phyloP scores from a whole-genome alignment of 2,797 vertebrate species.

The Pseudocheirus occidentalis region DNA sequence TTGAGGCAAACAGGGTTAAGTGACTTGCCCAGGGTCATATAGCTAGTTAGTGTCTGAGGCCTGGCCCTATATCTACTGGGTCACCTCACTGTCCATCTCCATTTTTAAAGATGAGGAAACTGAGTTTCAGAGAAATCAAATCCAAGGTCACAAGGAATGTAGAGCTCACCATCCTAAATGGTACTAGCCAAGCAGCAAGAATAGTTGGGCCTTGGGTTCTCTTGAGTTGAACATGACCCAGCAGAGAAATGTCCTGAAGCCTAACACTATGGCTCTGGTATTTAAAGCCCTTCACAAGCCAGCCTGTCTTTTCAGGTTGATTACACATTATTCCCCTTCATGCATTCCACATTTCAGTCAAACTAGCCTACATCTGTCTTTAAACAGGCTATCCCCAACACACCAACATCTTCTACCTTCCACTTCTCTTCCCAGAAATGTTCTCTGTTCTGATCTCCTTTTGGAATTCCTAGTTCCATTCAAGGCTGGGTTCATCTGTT shows the following conservation, averaged over 20 bases:
- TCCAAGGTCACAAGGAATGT: neutral
- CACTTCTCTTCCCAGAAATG: neutral
- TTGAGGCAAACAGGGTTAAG: neutral
- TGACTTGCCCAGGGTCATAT: neutral
- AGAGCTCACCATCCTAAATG: neutral
- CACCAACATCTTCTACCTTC: neutral
- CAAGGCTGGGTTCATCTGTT: neutral
- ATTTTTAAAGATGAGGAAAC: constrained; percentile 38
- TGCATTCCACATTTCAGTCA: neutral
- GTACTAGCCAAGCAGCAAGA: neutral
- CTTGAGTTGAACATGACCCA: neutral
- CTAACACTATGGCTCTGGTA: neutral
- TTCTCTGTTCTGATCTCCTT: neutral
- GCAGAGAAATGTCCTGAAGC: neutral
- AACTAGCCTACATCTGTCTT: neutral
- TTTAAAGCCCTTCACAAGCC: neutral
- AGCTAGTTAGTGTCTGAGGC: neutral
- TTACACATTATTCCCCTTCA: neutral
- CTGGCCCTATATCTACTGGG: constrained; percentile 13
- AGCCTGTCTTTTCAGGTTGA: neutral
- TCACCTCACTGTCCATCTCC: neutral
- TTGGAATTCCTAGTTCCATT: neutral
- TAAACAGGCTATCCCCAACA: neutral
- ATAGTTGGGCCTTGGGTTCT: neutral
- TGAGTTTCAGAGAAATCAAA: constrained; percentile 4